phyloP scores from a whole-genome alignment of 1,140 invertebrate species.

The Acromyrmex echinatior region DNA sequence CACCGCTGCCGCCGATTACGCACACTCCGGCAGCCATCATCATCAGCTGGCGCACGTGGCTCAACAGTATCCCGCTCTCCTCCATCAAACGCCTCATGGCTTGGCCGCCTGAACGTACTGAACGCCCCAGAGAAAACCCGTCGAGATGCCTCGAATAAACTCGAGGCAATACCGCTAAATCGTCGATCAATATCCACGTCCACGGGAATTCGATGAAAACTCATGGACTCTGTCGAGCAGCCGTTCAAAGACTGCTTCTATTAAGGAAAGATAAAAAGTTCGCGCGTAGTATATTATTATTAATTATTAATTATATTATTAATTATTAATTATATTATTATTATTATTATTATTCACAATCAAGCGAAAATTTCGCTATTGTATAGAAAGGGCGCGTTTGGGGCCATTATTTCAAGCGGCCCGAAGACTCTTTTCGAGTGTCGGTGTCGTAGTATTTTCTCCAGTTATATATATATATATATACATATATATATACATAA shows the following conservation, averaged over 20 bases:
- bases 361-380: too few relatives aligned
- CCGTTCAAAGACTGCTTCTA: constrained; percentile 72
- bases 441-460: too few relatives aligned
- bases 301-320: constrained; percentile 68
- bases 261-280: constrained; percentile 70
- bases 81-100: constrained; percentile 84
- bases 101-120: constrained; percentile 79
- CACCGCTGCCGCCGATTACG: constrained; percentile 71
- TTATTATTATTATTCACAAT: too few relatives aligned
- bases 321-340: constrained; percentile 52
- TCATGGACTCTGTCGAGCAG: constrained; percentile 68
- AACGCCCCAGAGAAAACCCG: constrained; percentile 72
- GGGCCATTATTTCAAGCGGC: too few relatives aligned
- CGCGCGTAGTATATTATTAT: constrained; percentile 73
- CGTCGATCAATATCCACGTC: constrained; percentile 36
- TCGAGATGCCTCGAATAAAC: neutral
- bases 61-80: constrained; percentile 81
- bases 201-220: constrained; percentile 43
- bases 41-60: constrained; percentile 84
- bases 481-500: constrained; percentile 76
- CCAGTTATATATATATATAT: constrained; percentile 72
- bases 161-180: constrained; percentile 33
- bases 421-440: too few relatives aligned
- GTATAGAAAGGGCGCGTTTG: too few relatives aligned
- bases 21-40: constrained; percentile 74